Evolutionary conservation across 1,140 invertebrate genomes (phyloP), one percentile per base, ranked within the genome.

Genomic region (Eubasilissa regina): DNA sequence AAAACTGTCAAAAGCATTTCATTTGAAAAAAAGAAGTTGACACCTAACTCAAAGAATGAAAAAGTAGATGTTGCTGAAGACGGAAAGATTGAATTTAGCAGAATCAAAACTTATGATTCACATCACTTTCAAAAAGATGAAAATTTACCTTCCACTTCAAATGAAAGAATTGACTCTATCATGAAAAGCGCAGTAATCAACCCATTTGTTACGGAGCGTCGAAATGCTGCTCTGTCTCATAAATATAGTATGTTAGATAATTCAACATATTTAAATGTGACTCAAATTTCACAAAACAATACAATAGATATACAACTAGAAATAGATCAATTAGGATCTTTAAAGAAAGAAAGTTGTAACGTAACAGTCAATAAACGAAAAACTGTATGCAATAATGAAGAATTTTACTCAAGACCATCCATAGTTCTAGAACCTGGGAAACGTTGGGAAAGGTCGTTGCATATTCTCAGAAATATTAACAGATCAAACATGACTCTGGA

Each of bases 391-490:
- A 43, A 66, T 45, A 66, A 13, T 44, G 43, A 44, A 44, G 43
- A 66, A 44, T 58, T 56, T 56, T 35, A 13, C 13, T 47, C 21
- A 3, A 68, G 62, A 44, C 45, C 25, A 13, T 78, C 76, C 1
- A 64, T 78, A n/a, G 44, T 51, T 21, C 21, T 78, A 35, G 62
- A 70, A 51, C 88, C 88, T 19, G 88, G 88, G 3, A 89, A 89
- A 77, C 86, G 86, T 84, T 89, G 87, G 87, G 87, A 88, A 75
- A 85, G 88, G 75, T 89, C 87, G 7, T 78, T 89, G 17, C 89
- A 86, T 79, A 89, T 89, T 60, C 86, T 87, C 60, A 85, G 85
- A 84, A 86, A 87, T 83, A 85, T 88, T 83, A 88, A 85, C 4
- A 84, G 83, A 75, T 84, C 86, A 80, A 84, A 84, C 35, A 45